A percentile compares a stretch with the other conserved stretches of the same genome.
Evolutionary conservation across 2,113 vertebrate species (phyloP).

Genomic region (Oncorhynchus clarkii): DNA sequence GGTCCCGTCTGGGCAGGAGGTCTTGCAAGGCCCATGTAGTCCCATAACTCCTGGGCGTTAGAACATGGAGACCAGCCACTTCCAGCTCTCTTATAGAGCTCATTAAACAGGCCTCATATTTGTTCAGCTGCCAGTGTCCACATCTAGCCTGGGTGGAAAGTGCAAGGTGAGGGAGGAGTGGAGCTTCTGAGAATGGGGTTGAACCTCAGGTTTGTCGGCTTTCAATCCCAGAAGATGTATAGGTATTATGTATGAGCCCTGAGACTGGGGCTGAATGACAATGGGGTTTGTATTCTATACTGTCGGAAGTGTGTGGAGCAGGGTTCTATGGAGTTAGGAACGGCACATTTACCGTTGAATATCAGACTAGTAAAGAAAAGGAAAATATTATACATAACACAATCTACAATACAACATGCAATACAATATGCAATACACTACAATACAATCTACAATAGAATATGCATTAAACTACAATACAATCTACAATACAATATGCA

Average conservation of each 20-base stretch:
- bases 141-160: slow-evolving; percentile 26
- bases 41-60: slow-evolving; percentile 45
- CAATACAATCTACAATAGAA: no score
- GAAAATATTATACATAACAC: no score
- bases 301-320: slow-evolving; percentile 1
- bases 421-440: no score
- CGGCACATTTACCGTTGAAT: background rate
- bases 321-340: background rate
- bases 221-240: background rate
- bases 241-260: background rate
- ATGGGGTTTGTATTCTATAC: background rate
- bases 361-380: background rate
- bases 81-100: slow-evolving; percentile 60
- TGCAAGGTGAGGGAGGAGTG: slow-evolving; percentile 34
- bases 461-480: no score
- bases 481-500: no score
- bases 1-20: slow-evolving; percentile 8
- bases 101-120: slow-evolving; percentile 56
- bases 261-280: slow-evolving; percentile 2
- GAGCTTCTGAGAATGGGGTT: slow-evolving; percentile 13
- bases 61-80: slow-evolving; percentile 48
- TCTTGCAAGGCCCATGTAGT: slow-evolving; percentile 30
- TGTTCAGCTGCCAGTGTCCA: slow-evolving; percentile 61
- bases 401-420: no score
- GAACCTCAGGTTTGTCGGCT: slow-evolving; percentile 12